Conservation (phyloP, 2,113 vertebrate species). For the Chionodraco myersi region DNA sequence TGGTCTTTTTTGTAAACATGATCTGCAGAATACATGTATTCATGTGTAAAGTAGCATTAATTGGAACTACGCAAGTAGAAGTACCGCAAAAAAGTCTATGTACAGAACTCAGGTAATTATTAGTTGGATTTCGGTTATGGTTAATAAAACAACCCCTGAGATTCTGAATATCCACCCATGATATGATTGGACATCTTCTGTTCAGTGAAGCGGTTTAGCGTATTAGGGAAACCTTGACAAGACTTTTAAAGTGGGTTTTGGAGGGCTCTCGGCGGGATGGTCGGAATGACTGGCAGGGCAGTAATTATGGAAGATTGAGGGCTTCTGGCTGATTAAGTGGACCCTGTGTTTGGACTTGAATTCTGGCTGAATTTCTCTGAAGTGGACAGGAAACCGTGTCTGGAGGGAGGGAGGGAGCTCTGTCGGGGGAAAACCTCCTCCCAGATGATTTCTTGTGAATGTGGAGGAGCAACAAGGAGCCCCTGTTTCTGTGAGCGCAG, state of each 20-base stretch:
- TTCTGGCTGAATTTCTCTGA: slow-evolving; percentile 50
- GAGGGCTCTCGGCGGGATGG: slow-evolving; percentile 9
- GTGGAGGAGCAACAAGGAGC: slow-evolving; percentile 46
- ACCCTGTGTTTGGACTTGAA: slow-evolving; percentile 47
- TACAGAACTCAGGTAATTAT: neutral
- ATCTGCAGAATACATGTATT: neutral
- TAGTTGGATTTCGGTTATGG: neutral
- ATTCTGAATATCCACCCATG: neutral
- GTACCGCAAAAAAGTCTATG: neutral
- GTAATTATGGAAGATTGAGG: slow-evolving; percentile 56
- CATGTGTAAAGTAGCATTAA: neutral
- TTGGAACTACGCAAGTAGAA: neutral
- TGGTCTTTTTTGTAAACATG: no score
- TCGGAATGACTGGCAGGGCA: slow-evolving; percentile 43
- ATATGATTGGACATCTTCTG: neutral
- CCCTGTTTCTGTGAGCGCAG: slow-evolving; percentile 47
- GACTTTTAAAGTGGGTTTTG: neutral
- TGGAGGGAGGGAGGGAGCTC: slow-evolving; percentile 48
- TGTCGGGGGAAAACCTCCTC: slow-evolving; percentile 33
- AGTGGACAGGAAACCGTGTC: slow-evolving; percentile 62
- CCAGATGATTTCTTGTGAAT: slow-evolving; percentile 57
- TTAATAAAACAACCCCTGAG: neutral
- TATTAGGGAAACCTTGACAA: slow-evolving; percentile 18
- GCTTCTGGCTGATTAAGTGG: slow-evolving; percentile 52
- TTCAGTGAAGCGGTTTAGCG: neutral